These are phyloP conservation scores for Burhinus bistriatus DNA, from an alignment of 2,113 vertebrate genomes.

Conservation along the genomic window DNA sequence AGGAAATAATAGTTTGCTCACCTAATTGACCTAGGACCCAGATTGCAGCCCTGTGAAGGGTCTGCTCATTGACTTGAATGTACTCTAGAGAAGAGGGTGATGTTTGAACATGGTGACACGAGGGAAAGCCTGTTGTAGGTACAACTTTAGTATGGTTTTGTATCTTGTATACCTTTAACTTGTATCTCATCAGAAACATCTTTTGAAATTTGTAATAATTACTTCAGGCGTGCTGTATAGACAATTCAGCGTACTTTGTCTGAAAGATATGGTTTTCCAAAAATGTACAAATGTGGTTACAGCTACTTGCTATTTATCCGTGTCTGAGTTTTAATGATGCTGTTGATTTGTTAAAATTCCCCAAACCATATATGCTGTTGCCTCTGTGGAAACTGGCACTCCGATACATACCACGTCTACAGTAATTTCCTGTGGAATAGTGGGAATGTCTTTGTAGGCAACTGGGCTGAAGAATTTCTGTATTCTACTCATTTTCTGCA, in stretches of 20 bases:
- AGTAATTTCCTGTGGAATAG: not conserved
- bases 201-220: not conserved
- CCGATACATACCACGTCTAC: not conserved
- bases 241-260: not conserved
- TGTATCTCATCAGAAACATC: not conserved
- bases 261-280: fast-evolving
- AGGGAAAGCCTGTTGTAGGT: not conserved
- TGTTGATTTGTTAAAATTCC: not conserved
- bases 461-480: not conserved
- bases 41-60: not conserved
- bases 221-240: not conserved
- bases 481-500: not conserved
- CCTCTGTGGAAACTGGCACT: not conserved
- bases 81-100: not conserved
- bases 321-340: not conserved
- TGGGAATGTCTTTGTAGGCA: not conserved
- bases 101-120: fast-evolving
- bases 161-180: not conserved
- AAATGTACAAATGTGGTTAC: not conserved
- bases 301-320: not conserved
- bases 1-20: not conserved
- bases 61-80: not conserved
- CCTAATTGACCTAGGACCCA: too few relatives aligned
- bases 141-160: not conserved
- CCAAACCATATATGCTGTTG: not conserved